Evolutionary conservation across 2,797 vertebrate genomes (phyloP).

Genomic region (Balearica regulorum): DNA sequence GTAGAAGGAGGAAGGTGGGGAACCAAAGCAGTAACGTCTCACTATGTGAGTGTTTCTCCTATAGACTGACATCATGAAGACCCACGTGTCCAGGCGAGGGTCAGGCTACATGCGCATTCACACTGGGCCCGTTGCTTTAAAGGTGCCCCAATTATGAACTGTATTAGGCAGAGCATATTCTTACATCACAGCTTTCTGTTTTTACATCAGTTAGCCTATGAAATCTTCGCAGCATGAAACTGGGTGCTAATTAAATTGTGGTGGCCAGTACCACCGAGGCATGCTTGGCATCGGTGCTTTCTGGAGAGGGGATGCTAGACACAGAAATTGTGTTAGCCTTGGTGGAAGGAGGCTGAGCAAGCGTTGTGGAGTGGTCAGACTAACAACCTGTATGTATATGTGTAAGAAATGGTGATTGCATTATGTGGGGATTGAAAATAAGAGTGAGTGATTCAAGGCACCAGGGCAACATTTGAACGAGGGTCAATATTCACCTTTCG

Average conservation of each 20-base stretch:
- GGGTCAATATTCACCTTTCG: not conserved
- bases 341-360: not conserved
- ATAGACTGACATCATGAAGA: not conserved
- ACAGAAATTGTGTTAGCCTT: not conserved
- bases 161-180: not conserved
- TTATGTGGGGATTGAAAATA: not conserved
- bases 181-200: not conserved
- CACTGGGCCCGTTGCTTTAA: not conserved
- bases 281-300: not conserved
- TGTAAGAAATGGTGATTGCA: not conserved
- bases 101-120: not conserved
- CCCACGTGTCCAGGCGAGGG: not conserved
- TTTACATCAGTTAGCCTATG: not conserved
- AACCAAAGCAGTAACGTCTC: not conserved
- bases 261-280: fast-evolving
- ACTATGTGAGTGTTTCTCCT: not conserved
- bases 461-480: not conserved
- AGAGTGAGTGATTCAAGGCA: not conserved
- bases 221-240: not conserved
- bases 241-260: not conserved
- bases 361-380: not conserved
- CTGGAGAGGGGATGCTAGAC: not conserved
- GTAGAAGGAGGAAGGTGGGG: not conserved
- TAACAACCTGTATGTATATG: not conserved
- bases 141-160: not conserved